Evolutionary conservation across 1,140 invertebrate species (phyloP), one percentile per base, ranked within the genome.

Genomic region (Rhagoletis zephyria): DNA sequence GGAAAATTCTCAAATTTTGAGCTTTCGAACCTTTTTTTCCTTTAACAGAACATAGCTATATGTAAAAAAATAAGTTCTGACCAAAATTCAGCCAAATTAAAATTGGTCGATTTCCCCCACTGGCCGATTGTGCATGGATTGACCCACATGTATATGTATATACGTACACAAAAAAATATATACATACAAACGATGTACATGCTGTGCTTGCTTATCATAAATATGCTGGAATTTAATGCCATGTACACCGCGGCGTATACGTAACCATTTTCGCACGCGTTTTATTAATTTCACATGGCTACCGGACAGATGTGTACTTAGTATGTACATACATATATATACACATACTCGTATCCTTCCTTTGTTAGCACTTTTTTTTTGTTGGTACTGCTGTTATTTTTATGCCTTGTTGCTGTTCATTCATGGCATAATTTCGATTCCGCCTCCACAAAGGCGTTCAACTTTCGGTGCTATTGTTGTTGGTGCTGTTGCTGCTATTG

Each of bases 141-240:
- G 30, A 30, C 30, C 30, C 30, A 30, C 30, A 30, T 30, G 30
- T 30, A 10, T 10, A 1, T 0, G 10, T 10, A 56, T 10, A 56
- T 10, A 56, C 51, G 51, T 9, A 56, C 51, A 56, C 51, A 63
- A 12, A 63, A 7, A 63, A 7, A 67, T 9, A 9, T 56, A 16
- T 81, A 16, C 1, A 30, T 10, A n/a, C 19, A 3, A 3, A 19
- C 7, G n/a, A 56, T 56, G 48, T 9, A 9, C 48, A 56, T 9
- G 16, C 1, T 81, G 70, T 9, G 74, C 48, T 81, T 81, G 45
- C n/a, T 81, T 81, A 81, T 81, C 48, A 56, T 81, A 56, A 81
- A 81, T 81, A n/a, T 81, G 74, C n/a, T 56, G 74, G 74, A 6
- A 81, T 81, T 74, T 74, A 16, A 74, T 42, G 40, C 67, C 45